Conservation (phyloP, 2,888 invertebrate species). For the Siphlonurus alternatus region DNA sequence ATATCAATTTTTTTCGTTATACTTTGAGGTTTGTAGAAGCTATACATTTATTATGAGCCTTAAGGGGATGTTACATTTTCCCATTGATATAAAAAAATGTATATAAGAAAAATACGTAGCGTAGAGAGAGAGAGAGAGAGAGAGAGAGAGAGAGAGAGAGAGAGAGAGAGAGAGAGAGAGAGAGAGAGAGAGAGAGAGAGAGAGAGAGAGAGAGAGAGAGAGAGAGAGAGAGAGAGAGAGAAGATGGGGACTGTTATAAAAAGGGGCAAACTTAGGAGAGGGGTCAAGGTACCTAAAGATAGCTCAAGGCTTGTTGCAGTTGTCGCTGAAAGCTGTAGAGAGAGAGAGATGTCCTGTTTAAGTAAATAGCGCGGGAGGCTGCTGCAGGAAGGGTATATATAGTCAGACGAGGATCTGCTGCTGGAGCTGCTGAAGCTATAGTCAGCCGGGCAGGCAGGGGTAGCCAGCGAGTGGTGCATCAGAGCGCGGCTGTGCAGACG, state of each 20-base stretch:
- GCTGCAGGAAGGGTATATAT: too few relatives aligned
- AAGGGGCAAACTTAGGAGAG: too few relatives aligned
- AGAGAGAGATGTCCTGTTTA: background rate
- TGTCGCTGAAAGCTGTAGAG: background rate
- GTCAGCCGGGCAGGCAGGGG: too few relatives aligned
- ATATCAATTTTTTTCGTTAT: too few relatives aligned
- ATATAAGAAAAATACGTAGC: background rate
- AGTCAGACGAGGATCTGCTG: too few relatives aligned
- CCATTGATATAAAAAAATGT: too few relatives aligned
- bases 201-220: background rate
- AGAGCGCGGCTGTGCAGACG: background rate
- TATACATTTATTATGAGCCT: too few relatives aligned
- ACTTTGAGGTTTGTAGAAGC: too few relatives aligned
- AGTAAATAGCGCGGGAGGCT: background rate
- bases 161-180: background rate
- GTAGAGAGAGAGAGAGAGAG: slow-evolving; percentile 11
- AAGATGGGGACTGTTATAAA: background rate
- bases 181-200: background rate
- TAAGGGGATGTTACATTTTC: too few relatives aligned
- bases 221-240: slow-evolving; percentile 1
- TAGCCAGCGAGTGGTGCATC: background rate
- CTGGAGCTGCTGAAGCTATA: too few relatives aligned
- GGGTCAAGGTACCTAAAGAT: background rate
- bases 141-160: slow-evolving; percentile 8
- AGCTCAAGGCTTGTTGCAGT: background rate